phyloP scores from a whole-genome alignment of 2,797 vertebrate species.

The Sebastes miniatus region DNA sequence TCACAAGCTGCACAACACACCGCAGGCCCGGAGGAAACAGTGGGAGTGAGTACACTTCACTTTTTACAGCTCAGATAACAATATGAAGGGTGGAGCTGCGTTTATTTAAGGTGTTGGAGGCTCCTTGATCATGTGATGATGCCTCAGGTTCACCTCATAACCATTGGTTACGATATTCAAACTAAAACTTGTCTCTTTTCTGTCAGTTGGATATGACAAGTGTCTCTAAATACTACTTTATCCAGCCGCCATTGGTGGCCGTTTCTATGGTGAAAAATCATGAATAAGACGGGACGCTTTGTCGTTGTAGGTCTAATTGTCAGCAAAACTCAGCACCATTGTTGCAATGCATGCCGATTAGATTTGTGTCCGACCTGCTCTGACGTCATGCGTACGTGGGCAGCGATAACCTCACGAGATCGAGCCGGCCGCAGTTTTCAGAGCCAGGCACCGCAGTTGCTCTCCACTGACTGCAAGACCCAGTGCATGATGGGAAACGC shows the following conservation, averaged over 20 bases:
- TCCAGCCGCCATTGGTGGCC: not conserved
- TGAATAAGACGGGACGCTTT: not conserved
- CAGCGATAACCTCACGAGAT: no score
- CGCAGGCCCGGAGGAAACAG: slow-evolving; percentile 86
- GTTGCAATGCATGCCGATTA: no score
- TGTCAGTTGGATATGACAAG: not conserved
- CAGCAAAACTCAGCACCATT: no score
- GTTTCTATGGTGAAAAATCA: not conserved
- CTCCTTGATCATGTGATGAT: not conserved
- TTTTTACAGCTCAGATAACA: not conserved
- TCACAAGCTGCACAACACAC: slow-evolving; percentile 89
- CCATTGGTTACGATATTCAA: not conserved
- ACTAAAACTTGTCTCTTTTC: not conserved
- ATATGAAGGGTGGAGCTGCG: not conserved
- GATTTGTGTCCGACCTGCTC: no score
- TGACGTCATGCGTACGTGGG: no score
- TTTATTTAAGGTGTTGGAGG: not conserved
- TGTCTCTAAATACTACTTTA: not conserved
- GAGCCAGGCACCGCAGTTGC: not conserved
- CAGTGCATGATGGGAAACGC: no score
- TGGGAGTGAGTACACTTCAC: slow-evolving; percentile 88
- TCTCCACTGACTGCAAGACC: no score
- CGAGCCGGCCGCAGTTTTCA: not conserved
- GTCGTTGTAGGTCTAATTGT: no score
- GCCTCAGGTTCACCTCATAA: not conserved